Evolutionary conservation across 2,113 vertebrate genomes (phyloP).

Genomic region (Cervus canadensis): DNA sequence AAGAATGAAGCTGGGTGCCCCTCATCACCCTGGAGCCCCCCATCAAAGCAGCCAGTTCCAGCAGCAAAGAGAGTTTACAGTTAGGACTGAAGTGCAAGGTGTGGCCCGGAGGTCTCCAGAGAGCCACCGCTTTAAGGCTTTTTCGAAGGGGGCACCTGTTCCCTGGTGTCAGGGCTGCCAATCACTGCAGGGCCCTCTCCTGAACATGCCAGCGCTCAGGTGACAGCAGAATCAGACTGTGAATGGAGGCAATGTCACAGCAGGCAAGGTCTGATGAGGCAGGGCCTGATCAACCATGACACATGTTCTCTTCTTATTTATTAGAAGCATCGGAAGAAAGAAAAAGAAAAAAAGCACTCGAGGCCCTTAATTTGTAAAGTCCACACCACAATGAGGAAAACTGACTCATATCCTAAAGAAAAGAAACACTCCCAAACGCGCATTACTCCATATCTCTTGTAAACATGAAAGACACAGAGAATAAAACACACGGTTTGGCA

Average conservation of each 20-base stretch:
- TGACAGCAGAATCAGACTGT: background rate
- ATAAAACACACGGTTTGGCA: background rate
- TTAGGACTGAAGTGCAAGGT: background rate
- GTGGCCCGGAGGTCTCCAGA: conserved; percentile 54
- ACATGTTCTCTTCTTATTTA: background rate
- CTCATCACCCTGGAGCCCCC: background rate
- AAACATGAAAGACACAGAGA: background rate
- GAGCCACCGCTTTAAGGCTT: conserved; percentile 68
- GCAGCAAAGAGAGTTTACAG: background rate
- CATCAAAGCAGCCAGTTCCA: background rate
- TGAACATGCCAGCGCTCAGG: background rate
- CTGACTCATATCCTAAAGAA: background rate
- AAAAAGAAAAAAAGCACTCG: background rate
- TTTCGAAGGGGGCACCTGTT: conserved; percentile 57
- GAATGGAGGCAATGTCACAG: background rate
- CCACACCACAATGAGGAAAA: background rate
- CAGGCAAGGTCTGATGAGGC: conserved; percentile 7
- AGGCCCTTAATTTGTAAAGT: background rate
- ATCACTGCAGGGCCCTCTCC: background rate
- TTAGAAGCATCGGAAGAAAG: background rate
- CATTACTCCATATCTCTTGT: background rate
- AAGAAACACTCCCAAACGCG: background rate
- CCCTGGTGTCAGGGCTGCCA: background rate
- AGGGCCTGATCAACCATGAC: background rate
- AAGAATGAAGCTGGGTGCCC: background rate